Evolutionary conservation across 2,888 invertebrate genomes (phyloP), one percentile per base, ranked within the genome.

Genomic region (Athalia rosae): DNA sequence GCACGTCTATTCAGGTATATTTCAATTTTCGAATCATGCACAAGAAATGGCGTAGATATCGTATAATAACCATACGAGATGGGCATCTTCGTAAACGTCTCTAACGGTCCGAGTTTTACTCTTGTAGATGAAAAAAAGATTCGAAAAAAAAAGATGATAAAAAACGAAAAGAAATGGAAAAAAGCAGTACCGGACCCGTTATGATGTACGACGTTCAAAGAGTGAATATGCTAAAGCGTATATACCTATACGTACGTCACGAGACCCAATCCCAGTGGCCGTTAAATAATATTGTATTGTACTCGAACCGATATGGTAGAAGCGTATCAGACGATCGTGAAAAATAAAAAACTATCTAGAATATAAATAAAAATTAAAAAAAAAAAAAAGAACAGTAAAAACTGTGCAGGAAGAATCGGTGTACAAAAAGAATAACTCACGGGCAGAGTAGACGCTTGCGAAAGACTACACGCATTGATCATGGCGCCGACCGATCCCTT

Each of bases 41-140:
- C 28, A 28, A 28, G 28, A 28, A 28, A 28, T 2, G 28, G 28
- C 28, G 28, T 28, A 28, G 28, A 28, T 28, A n/a, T n/a, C n/a
- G n/a, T n/a, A n/a, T n/a, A n/a, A n/a, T n/a, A n/a, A 28, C 28
- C 28, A 28, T n/a, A n/a, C 5, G 28, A 61, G 74, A 74, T 59
- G 28, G 74, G 61, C 61, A 74, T 9, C 71, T 71, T 61, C 28
- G 74, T 74, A 62, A 74, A 69, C 66, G 78, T 80, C 82, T 84
- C 84, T 89, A 89, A 89, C 89, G 88, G 88, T 87, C 78, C 83
- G 79, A 79, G 85, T 84, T 85, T 84, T 85, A 84, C 82, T 87
- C 86, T 87, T 82, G 83, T 84, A 82, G 78, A 87, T 84, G 84
- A 85, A 80, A 79, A 82, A 85, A 85, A 82, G 82, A 80, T 81